These are phyloP conservation scores for Aphidius ervi DNA, from an alignment of 1,140 invertebrate genomes.

Conservation along the genomic window DNA sequence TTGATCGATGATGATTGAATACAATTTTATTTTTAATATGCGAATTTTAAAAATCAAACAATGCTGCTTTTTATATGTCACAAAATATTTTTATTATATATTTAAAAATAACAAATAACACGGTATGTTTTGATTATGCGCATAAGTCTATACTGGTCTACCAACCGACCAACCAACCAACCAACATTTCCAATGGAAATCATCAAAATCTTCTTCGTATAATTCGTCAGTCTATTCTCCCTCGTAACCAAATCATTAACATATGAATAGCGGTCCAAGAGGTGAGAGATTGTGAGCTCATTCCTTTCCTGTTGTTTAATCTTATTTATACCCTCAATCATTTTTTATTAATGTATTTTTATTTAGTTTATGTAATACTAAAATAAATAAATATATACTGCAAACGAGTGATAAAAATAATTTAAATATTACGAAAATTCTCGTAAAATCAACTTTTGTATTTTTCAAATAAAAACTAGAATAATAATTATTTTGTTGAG, in stretches of 20 bases:
- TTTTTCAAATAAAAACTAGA: too few relatives aligned
- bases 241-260: slow-evolving; percentile 18
- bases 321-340: slow-evolving; percentile 23
- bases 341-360: slow-evolving; percentile 18
- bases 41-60: too few relatives aligned
- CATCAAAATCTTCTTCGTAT: slow-evolving; percentile 3
- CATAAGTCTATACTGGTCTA: not conserved
- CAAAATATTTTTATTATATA: too few relatives aligned
- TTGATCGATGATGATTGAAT: too few relatives aligned
- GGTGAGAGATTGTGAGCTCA: slow-evolving; percentile 6
- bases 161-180: not conserved
- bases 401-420: too few relatives aligned
- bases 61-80: too few relatives aligned
- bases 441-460: too few relatives aligned
- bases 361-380: slow-evolving; percentile 15
- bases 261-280: slow-evolving; percentile 20
- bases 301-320: slow-evolving; percentile 18
- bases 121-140: too few relatives aligned
- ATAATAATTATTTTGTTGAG: slow-evolving; percentile 1
- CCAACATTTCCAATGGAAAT: not conserved
- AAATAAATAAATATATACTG: too few relatives aligned
- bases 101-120: too few relatives aligned
- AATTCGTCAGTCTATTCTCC: not conserved
- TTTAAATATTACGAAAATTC: too few relatives aligned
- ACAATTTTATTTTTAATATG: too few relatives aligned